Percentiles rank a stretch among this genome's conserved stretches.
phyloP scores from a whole-genome alignment of 2,888 invertebrate genomes.

The Cosmopolites sordidus region DNA sequence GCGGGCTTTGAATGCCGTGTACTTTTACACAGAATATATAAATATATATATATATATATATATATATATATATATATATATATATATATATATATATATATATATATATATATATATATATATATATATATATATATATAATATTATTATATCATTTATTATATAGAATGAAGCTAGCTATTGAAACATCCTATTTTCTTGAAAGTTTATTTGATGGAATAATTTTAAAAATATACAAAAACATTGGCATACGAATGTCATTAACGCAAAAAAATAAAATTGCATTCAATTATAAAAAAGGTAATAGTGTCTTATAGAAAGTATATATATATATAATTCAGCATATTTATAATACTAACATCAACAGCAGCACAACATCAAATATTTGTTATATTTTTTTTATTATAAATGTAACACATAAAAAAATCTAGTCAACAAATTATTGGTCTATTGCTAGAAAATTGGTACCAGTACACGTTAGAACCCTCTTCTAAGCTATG shows the following conservation, averaged over 20 bases:
- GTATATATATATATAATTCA: background rate
- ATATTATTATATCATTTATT: too few species aligned
- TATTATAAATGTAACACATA: background rate
- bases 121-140: too few species aligned
- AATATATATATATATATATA: too few species aligned
- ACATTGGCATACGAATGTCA: background rate
- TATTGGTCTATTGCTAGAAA: background rate
- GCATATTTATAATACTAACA: background rate
- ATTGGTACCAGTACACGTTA: background rate
- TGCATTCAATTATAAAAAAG: background rate
- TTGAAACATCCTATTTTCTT: too few species aligned
- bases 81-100: too few species aligned
- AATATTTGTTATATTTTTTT: background rate
- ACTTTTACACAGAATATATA: too few species aligned
- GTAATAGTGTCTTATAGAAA: background rate
- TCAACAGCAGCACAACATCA: slow-evolving; percentile 1
- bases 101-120: too few species aligned
- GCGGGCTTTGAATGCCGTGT: too few species aligned
- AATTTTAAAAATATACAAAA: background rate
- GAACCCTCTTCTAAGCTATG: background rate
- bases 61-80: too few species aligned
- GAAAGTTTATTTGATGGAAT: background rate
- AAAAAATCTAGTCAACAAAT: background rate
- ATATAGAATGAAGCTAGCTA: too few species aligned
- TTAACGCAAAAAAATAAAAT: background rate